These are phyloP conservation scores for Orthosia cruda DNA, from an alignment of 2,888 invertebrate species.

Conservation along the genomic window DNA sequence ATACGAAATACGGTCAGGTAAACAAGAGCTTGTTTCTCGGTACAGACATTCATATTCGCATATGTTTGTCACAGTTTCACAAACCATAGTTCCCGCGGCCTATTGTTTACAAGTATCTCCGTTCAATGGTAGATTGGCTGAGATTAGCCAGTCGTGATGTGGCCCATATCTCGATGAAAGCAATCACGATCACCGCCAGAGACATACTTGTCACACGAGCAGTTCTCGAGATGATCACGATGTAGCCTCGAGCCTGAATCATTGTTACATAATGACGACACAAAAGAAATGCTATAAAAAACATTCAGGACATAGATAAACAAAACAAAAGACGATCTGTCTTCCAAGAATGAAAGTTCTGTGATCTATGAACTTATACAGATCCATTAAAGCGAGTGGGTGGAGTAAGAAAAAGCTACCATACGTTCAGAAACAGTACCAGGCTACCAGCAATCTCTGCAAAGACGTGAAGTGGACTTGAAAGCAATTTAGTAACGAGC, in stretches of 20 bases:
- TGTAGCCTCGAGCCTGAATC: conserved; percentile 55
- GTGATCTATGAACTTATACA: conserved; percentile 19
- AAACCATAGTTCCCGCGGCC: conserved; percentile 68
- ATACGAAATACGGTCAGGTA: conserved; percentile 14
- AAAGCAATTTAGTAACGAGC: background rate
- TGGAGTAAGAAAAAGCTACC: background rate
- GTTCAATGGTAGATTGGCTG: conserved; percentile 74
- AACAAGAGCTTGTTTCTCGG: conserved; percentile 29
- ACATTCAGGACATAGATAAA: conserved; percentile 6
- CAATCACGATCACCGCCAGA: conserved; percentile 81
- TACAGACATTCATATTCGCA: conserved; percentile 49
- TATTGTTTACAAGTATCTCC: conserved; percentile 72
- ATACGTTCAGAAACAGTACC: background rate
- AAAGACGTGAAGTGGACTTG: background rate
- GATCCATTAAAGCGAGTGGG: background rate
- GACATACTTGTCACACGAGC: conserved; percentile 78
- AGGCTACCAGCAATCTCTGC: background rate
- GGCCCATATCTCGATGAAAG: conserved; percentile 86
- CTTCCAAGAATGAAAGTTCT: conserved; percentile 28
- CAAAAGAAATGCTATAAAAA: conserved; percentile 31
- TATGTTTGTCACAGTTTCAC: conserved; percentile 65
- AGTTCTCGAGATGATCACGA: conserved; percentile 72
- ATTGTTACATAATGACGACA: conserved; percentile 45
- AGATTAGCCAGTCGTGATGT: conserved; percentile 82
- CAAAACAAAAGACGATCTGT: conserved; percentile 3